phyloP scores from a whole-genome alignment of 2,113 vertebrate species.

The Leptobrachium ailaonicum region DNA sequence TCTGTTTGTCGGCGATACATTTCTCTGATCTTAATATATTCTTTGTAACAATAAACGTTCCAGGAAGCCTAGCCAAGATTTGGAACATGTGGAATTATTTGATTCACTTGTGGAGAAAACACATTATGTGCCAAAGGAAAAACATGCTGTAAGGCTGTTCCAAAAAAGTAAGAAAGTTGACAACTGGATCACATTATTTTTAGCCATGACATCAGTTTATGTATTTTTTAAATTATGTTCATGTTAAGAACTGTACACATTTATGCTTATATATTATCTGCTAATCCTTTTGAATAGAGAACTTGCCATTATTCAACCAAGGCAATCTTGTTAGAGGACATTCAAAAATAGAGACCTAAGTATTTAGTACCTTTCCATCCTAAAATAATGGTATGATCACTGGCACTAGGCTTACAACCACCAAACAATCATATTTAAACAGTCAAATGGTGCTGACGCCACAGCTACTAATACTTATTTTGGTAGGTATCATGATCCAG shows the following conservation, averaged over 20 bases:
- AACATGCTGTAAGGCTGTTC: not conserved
- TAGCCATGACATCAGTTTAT: constrained; percentile 3
- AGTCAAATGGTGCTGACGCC: too few relatives aligned
- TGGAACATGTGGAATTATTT: constrained; percentile 32
- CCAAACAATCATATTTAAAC: too few relatives aligned
- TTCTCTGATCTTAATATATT: constrained; percentile 14
- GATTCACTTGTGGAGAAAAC: constrained; percentile 27
- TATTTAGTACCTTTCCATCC: too few relatives aligned
- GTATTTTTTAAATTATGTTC: too few relatives aligned
- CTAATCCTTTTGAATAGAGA: too few relatives aligned
- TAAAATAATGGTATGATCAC: too few relatives aligned
- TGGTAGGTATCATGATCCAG: too few relatives aligned
- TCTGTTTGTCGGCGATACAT: not conserved
- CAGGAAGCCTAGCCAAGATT: constrained; percentile 4
- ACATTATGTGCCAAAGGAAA: constrained; percentile 21
- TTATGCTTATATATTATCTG: not conserved
- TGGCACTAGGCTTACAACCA: too few relatives aligned
- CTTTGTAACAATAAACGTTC: constrained; percentile 10
- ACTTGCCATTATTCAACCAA: too few relatives aligned
- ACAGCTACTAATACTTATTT: too few relatives aligned
- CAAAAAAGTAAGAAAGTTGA: constrained; percentile 21
- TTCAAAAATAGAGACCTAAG: too few relatives aligned
- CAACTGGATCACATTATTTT: constrained; percentile 6
- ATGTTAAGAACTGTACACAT: not conserved
- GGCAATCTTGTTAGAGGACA: too few relatives aligned